A percentile compares a stretch with the other conserved stretches of the same genome.
Conservation (phyloP, 2,113 vertebrate genomes). For the Isichthys henryi region DNA sequence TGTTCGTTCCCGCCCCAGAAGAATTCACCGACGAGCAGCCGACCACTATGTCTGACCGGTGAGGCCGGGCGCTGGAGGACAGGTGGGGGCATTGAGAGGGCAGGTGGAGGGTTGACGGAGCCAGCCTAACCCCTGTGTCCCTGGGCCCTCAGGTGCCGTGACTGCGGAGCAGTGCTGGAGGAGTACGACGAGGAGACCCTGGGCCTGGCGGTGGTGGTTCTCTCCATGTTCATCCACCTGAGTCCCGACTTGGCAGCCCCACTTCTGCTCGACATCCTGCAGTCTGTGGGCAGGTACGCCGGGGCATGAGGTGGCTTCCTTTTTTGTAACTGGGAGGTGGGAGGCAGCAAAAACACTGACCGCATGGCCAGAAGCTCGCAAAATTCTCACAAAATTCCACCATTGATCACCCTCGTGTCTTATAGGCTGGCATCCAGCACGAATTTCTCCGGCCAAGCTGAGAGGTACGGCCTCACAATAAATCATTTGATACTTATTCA, state of each 20-base stretch:
- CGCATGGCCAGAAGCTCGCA: neutral
- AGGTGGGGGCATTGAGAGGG: neutral
- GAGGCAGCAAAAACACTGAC: neutral
- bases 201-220: slow-evolving; percentile 84
- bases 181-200: slow-evolving; percentile 97
- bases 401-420: slow-evolving; percentile 32
- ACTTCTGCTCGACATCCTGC: slow-evolving; percentile 91
- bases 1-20: slow-evolving; percentile 95
- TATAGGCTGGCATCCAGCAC: slow-evolving; percentile 86
- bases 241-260: slow-evolving; percentile 94
- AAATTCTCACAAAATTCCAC: slow-evolving; percentile 1
- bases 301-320: neutral
- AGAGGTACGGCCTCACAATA: slow-evolving; percentile 72
- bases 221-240: slow-evolving; percentile 94
- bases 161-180: slow-evolving; percentile 91
- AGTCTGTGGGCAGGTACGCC: slow-evolving; percentile 90
- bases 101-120: neutral
- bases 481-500: neutral
- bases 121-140: neutral
- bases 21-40: slow-evolving; percentile 97
- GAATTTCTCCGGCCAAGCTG: slow-evolving; percentile 91
- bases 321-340: neutral
- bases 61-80: slow-evolving; percentile 17
- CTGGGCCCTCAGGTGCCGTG: slow-evolving; percentile 72
- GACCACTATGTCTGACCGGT: slow-evolving; percentile 90